These are phyloP conservation scores for Iguana delicatissima DNA, from an alignment of 2,797 vertebrate genomes.

Conservation along the genomic window DNA sequence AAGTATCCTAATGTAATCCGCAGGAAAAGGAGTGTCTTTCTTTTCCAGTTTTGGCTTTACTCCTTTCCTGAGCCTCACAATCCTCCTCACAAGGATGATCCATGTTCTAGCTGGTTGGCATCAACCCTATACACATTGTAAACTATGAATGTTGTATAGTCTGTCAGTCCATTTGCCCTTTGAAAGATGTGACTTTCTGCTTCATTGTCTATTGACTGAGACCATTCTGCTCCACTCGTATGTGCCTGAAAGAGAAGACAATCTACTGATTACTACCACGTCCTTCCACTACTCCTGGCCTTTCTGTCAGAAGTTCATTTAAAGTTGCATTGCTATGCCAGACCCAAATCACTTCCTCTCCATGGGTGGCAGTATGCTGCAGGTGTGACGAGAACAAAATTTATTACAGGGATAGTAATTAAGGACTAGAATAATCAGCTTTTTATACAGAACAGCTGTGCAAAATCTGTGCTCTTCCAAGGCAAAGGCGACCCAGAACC, in stretches of 20 bases:
- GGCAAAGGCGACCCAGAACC: not conserved
- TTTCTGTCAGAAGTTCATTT: not conserved
- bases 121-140: not conserved
- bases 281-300: not conserved
- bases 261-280: too few relatives aligned
- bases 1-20: not conserved
- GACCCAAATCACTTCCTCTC: not conserved
- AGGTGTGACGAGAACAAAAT: not conserved
- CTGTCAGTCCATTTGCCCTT: not conserved
- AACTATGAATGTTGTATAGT: not conserved
- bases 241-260: not conserved
- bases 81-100: not conserved
- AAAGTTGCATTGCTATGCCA: not conserved
- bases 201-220: not conserved
- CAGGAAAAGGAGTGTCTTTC: not conserved
- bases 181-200: not conserved
- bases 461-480: not conserved
- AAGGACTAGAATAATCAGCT: not conserved
- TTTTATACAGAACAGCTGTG: not conserved
- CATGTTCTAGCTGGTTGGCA: not conserved
- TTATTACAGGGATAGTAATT: not conserved
- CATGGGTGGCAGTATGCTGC: not conserved
- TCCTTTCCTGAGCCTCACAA: not conserved
- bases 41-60: too few relatives aligned
- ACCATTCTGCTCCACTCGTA: not conserved